Evolutionary conservation across 2,797 vertebrate genomes (phyloP).

Genomic region (Mormyrus hasselquistii): DNA sequence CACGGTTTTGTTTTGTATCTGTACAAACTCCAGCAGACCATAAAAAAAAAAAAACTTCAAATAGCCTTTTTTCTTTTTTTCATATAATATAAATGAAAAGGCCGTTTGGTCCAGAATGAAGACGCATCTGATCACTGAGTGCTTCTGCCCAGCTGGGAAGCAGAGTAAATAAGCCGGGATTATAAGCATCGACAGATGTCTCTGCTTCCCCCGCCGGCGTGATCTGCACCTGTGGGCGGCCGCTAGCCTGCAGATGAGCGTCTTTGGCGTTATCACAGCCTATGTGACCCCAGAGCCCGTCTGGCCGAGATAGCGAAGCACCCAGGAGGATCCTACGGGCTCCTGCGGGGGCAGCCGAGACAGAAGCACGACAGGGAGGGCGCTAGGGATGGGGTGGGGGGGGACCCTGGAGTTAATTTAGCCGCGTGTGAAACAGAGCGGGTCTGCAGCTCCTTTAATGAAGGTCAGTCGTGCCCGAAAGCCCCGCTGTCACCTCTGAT

Average conservation of each 20-base stretch:
- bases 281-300: slow-evolving; percentile 43
- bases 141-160: background rate
- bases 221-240: slow-evolving; percentile 47
- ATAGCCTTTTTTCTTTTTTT: background rate
- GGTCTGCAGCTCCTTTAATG: background rate
- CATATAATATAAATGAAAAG: background rate
- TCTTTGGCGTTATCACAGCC: slow-evolving; percentile 29
- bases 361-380: background rate
- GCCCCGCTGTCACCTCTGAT: background rate
- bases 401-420: background rate
- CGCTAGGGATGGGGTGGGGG: background rate
- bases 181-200: background rate
- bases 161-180: background rate
- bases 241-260: slow-evolving; percentile 51
- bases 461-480: background rate
- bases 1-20: background rate
- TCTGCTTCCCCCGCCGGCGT: background rate
- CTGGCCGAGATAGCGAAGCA: slow-evolving; percentile 32
- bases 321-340: slow-evolving; percentile 19
- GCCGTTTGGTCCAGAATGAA: background rate
- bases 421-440: background rate
- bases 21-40: background rate
- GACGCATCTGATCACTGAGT: background rate
- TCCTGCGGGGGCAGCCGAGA: background rate
- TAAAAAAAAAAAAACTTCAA: background rate